These are phyloP conservation scores for Phymorhynchus buccinoides DNA, from an alignment of 1,140 invertebrate species.

Conservation along the genomic window DNA sequence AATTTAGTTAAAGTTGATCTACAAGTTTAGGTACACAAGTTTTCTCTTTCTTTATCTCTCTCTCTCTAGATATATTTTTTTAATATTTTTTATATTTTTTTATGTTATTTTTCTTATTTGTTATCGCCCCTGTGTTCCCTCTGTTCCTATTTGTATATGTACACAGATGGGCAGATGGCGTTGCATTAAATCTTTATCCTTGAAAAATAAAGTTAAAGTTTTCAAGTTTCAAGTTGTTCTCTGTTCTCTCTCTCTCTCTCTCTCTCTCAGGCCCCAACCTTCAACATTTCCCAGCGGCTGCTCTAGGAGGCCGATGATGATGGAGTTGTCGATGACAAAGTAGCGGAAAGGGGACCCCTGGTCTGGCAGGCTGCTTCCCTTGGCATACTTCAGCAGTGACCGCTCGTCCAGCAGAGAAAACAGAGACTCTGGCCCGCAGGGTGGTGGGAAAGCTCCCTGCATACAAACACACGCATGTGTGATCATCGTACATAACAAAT, in stretches of 20 bases:
- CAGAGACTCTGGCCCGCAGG: slow-evolving; percentile 86
- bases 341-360: slow-evolving; percentile 80
- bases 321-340: slow-evolving; percentile 91
- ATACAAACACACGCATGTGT: slow-evolving; percentile 9
- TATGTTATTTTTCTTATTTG: too few species aligned
- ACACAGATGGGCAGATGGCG: background rate
- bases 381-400: slow-evolving; percentile 86
- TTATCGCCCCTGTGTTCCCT: too few species aligned
- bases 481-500: too few species aligned
- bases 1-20: too few species aligned
- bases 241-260: background rate
- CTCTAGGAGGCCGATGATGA: slow-evolving; percentile 90
- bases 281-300: slow-evolving; percentile 84
- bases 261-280: slow-evolving; percentile 62
- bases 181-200: too few species aligned
- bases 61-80: too few species aligned
- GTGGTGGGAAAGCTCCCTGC: slow-evolving; percentile 86
- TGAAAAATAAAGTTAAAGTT: too few species aligned
- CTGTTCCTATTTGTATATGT: too few species aligned
- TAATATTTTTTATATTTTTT: too few species aligned
- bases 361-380: slow-evolving; percentile 75
- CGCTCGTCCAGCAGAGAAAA: slow-evolving; percentile 91
- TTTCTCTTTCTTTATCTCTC: too few species aligned
- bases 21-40: too few species aligned
- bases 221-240: too few species aligned